Conservation (phyloP, 2,888 invertebrate species). For the Lepeophtheirus nordmannii region DNA sequence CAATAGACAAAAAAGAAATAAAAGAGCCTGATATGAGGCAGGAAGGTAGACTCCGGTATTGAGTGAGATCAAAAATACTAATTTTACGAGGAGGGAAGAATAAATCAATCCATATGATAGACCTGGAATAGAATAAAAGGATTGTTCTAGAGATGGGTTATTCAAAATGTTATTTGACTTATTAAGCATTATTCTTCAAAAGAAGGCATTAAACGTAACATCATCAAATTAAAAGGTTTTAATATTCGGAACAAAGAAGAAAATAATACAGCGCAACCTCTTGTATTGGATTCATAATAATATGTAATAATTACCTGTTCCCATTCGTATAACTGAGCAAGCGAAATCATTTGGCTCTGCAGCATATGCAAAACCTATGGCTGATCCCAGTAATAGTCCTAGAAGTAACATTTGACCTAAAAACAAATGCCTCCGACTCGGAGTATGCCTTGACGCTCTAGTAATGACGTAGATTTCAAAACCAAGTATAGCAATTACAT, state of each 20-base stretch:
- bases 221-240: no score
- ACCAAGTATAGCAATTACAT: slow-evolving; percentile 64
- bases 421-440: slow-evolving; percentile 66
- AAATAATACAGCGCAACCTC: no score
- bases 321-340: slow-evolving; percentile 64
- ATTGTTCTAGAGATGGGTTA: slow-evolving; percentile 32
- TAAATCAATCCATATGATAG: slow-evolving; percentile 67
- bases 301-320: slow-evolving; percentile 36
- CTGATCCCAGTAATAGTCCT: slow-evolving; percentile 64
- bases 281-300: background rate
- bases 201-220: no score
- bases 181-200: no score
- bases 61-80: slow-evolving; percentile 77
- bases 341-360: slow-evolving; percentile 60
- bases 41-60: slow-evolving; percentile 81
- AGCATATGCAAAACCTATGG: slow-evolving; percentile 59
- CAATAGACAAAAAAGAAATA: slow-evolving; percentile 74
- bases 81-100: slow-evolving; percentile 77
- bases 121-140: slow-evolving; percentile 32
- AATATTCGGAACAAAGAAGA: no score
- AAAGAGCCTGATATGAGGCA: slow-evolving; percentile 69
- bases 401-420: slow-evolving; percentile 69
- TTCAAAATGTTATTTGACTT: no score
- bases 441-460: slow-evolving; percentile 52
- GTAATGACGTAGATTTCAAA: slow-evolving; percentile 74